Evolutionary conservation across 2,888 invertebrate genomes (phyloP).

Genomic region (Eilema sororculum): DNA sequence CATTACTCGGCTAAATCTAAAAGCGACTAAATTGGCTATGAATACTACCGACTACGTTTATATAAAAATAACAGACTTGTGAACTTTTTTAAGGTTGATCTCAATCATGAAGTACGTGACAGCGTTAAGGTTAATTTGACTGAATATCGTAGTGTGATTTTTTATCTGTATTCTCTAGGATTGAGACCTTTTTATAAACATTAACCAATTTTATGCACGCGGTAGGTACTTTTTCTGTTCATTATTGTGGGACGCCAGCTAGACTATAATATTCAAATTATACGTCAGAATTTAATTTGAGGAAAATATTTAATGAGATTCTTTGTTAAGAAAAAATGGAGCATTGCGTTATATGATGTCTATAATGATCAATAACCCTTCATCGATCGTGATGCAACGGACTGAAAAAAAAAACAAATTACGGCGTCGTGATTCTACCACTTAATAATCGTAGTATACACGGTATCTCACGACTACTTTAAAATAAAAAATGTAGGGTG

Average conservation of each 20-base stretch:
- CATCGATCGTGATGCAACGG: constrained; percentile 74
- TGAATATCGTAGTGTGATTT: constrained; percentile 67
- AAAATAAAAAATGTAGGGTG: constrained; percentile 71
- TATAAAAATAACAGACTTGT: constrained; percentile 53
- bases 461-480: constrained; percentile 86
- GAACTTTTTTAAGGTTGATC: constrained; percentile 56
- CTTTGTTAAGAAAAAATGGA: constrained; percentile 66
- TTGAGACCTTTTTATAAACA: constrained; percentile 57
- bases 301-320: constrained; percentile 69
- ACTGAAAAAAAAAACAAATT: constrained; percentile 71
- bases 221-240: constrained; percentile 70
- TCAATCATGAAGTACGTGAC: constrained; percentile 74
- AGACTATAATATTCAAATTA: constrained; percentile 56
- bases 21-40: constrained; percentile 48
- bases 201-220: constrained; percentile 72
- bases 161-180: constrained; percentile 56
- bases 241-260: constrained; percentile 46
- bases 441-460: constrained; percentile 82
- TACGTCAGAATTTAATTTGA: constrained; percentile 61
- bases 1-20: constrained; percentile 53
- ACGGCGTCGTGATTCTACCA: constrained; percentile 82
- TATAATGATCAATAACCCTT: constrained; percentile 83
- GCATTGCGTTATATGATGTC: constrained; percentile 74
- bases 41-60: constrained; percentile 28
- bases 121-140: constrained; percentile 75